These are phyloP conservation scores for Babyrousa celebensis DNA, from an alignment of 2,797 vertebrate genomes.

Conservation along the genomic window DNA sequence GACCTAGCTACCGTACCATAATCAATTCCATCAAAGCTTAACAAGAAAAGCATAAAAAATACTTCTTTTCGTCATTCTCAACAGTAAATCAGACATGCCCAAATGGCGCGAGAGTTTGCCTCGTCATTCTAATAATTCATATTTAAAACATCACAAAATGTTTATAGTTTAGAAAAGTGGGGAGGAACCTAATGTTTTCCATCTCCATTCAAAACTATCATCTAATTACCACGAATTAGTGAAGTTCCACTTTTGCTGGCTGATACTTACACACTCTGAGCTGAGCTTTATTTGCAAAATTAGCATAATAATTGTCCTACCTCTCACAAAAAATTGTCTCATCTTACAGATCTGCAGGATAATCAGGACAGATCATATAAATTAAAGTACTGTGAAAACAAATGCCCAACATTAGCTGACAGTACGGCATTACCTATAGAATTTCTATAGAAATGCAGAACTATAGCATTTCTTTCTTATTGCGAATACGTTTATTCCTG, in stretches of 20 bases:
- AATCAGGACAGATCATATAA: conserved; percentile 10
- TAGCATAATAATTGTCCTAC: background rate
- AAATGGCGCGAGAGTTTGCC: conserved; percentile 49
- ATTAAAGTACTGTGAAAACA: conserved; percentile 63
- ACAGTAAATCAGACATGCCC: conserved; percentile 43
- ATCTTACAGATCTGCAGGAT: conserved; percentile 60
- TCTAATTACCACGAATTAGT: conserved; percentile 37
- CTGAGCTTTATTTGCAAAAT: conserved; percentile 58
- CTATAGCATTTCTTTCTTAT: conserved; percentile 56
- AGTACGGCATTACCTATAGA: background rate
- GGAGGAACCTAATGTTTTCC: conserved; percentile 18
- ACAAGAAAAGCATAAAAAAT: conserved; percentile 49
- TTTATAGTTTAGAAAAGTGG: conserved; percentile 61
- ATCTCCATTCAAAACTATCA: conserved; percentile 47
- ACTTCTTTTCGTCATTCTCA: conserved; percentile 30
- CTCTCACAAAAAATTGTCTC: conserved; percentile 48
- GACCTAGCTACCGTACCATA: conserved; percentile 38
- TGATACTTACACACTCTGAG: background rate
- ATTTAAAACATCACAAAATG: conserved; percentile 60
- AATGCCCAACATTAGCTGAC: conserved; percentile 36
- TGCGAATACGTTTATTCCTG: conserved; percentile 47
- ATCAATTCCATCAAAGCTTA: conserved; percentile 65
- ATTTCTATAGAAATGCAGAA: background rate
- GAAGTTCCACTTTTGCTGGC: conserved; percentile 27
- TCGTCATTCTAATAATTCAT: conserved; percentile 54